Conservation (phyloP, 2,797 vertebrate genomes). For the Cottoperca gobio region DNA sequence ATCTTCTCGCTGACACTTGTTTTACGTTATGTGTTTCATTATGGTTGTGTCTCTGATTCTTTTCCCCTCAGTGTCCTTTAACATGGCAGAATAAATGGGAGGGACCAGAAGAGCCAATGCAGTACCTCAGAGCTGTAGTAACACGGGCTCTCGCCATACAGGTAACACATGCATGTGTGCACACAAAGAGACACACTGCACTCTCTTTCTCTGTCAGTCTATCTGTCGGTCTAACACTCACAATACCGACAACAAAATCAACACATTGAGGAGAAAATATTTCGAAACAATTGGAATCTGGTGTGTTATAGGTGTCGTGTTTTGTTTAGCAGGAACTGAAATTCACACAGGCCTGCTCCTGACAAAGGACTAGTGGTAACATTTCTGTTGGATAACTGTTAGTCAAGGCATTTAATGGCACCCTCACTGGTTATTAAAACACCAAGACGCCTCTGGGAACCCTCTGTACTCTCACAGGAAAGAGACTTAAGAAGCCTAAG, state of each 20-base stretch:
- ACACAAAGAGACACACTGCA: background rate
- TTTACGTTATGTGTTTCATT: slow-evolving; percentile 1
- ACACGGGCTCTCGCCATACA: slow-evolving; percentile 90
- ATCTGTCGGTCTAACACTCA: background rate
- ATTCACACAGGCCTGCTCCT: background rate
- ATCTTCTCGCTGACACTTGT: background rate
- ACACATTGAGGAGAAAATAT: background rate
- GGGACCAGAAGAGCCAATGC: slow-evolving; percentile 97
- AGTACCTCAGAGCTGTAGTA: slow-evolving; percentile 93
- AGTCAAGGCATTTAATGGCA: slow-evolving; percentile 6
- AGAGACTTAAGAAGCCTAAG: slow-evolving; percentile 34
- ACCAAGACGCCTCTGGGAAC: slow-evolving; percentile 9
- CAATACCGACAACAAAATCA: background rate
- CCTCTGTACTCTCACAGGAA: slow-evolving; percentile 19
- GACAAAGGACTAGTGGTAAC: background rate
- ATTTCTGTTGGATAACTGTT: slow-evolving; percentile 6
- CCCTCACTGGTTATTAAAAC: slow-evolving; percentile 19
- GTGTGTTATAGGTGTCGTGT: background rate
- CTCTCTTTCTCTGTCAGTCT: background rate
- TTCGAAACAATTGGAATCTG: background rate
- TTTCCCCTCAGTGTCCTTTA: slow-evolving; percentile 75
- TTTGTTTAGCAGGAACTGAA: slow-evolving; percentile 1
- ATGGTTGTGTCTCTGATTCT: too few species aligned
- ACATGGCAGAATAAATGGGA: slow-evolving; percentile 96
- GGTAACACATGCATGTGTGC: slow-evolving; percentile 82